phyloP scores from a whole-genome alignment of 2,113 vertebrate genomes.

The Propithecus coquereli region DNA sequence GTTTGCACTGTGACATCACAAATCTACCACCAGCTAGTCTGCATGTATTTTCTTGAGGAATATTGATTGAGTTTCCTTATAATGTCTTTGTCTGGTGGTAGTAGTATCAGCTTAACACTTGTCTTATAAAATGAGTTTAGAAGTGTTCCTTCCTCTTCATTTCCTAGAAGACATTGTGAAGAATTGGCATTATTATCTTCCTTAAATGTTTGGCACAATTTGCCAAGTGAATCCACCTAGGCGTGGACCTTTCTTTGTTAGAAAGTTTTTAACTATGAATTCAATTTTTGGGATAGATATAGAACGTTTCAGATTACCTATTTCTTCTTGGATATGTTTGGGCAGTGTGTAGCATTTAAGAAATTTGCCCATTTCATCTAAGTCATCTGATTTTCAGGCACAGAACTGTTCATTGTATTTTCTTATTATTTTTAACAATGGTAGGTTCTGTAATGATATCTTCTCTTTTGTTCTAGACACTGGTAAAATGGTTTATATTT shows the following conservation, averaged over 20 bases:
- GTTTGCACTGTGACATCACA: constrained; percentile 84
- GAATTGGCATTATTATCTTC: not conserved
- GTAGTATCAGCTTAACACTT: not conserved
- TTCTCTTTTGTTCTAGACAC: not conserved
- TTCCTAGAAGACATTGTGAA: not conserved
- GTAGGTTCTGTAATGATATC: not conserved
- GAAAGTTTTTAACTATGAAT: not conserved
- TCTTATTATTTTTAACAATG: not conserved
- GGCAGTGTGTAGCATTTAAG: not conserved
- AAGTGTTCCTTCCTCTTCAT: not conserved
- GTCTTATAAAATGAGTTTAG: not conserved
- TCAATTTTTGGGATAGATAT: not conserved
- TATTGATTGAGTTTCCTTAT: not conserved
- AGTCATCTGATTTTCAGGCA: not conserved
- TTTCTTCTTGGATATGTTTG: not conserved
- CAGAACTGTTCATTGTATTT: not conserved
- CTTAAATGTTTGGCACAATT: not conserved
- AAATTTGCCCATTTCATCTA: not conserved
- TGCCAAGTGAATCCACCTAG: not conserved
- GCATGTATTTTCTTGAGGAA: not conserved
- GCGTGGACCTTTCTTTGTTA: not conserved
- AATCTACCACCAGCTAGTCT: constrained; percentile 79
- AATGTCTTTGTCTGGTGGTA: not conserved
- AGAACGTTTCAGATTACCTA: not conserved
- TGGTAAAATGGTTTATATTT: not conserved